Conservation (phyloP, 2,113 vertebrate species). For the Hydropotes inermis region DNA sequence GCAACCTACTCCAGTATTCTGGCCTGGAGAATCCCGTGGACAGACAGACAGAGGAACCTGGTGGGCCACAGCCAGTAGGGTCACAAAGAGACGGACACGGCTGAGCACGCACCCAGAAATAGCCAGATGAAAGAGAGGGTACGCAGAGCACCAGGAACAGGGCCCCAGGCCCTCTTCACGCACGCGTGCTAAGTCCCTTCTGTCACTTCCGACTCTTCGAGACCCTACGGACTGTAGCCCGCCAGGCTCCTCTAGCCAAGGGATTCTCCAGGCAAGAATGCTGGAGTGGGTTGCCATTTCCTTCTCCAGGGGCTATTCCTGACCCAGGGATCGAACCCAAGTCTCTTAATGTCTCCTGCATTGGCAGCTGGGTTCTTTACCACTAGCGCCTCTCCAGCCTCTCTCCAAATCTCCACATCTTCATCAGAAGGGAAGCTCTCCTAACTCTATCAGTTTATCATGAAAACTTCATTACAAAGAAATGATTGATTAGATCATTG, state of each 20-base stretch:
- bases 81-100: neutral
- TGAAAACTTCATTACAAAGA: neutral
- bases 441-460: neutral
- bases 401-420: neutral
- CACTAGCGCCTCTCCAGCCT: neutral
- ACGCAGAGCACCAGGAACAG: neutral
- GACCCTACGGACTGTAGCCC: neutral
- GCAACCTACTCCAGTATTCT: neutral
- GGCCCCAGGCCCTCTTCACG: too few relatives aligned
- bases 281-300: neutral
- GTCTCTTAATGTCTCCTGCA: neutral
- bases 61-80: neutral
- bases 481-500: neutral
- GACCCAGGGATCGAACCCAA: neutral
- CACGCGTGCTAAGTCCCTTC: neutral
- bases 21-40: neutral
- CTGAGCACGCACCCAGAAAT: neutral
- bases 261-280: neutral
- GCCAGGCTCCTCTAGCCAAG: neutral
- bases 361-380: neutral
- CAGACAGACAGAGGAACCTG: neutral
- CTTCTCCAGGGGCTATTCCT: neutral
- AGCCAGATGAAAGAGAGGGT: neutral
- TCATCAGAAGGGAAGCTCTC: neutral
- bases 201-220: accelerated